phyloP scores from a whole-genome alignment of 2,113 vertebrate species.

The Sinocyclocheilus anshuiensis region DNA sequence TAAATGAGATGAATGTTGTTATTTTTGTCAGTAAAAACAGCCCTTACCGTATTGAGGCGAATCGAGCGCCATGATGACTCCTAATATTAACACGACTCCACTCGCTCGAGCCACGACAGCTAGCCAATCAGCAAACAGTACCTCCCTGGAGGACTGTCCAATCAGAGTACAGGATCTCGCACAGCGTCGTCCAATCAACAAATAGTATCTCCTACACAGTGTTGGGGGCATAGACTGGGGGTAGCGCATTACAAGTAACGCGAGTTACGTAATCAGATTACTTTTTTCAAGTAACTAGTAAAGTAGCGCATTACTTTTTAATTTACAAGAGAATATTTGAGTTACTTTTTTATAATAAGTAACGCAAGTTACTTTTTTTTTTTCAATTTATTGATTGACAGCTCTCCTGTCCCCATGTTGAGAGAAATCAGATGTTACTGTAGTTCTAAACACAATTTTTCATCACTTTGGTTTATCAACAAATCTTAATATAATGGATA shows the following conservation, averaged over 20 bases:
- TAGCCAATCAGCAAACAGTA: conserved; percentile 64
- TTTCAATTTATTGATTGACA: too few relatives aligned
- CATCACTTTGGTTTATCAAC: not conserved
- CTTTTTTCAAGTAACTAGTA: too few relatives aligned
- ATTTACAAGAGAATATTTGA: too few relatives aligned
- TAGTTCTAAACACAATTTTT: not conserved
- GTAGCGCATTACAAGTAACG: too few relatives aligned
- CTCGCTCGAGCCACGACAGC: not conserved
- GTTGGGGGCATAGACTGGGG: too few relatives aligned
- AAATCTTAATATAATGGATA: not conserved
- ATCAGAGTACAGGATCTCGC: not conserved
- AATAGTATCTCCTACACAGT: not conserved
- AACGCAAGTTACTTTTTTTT: too few relatives aligned
- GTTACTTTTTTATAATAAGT: too few relatives aligned
- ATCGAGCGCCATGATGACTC: conserved; percentile 79
- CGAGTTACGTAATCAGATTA: too few relatives aligned
- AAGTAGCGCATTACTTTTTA: too few relatives aligned
- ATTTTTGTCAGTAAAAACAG: conserved; percentile 8
- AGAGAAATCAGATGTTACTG: too few relatives aligned
- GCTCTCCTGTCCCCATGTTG: too few relatives aligned
- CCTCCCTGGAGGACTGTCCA: not conserved
- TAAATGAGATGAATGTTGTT: not conserved
- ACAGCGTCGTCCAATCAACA: not conserved
- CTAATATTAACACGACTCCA: conserved; percentile 73
- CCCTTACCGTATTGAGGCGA: conserved; percentile 72